Percentiles rank a stretch among this genome's conserved stretches.
These are phyloP conservation scores for Nezara viridula DNA, from an alignment of 2,888 invertebrate species.

Conservation along the genomic window DNA sequence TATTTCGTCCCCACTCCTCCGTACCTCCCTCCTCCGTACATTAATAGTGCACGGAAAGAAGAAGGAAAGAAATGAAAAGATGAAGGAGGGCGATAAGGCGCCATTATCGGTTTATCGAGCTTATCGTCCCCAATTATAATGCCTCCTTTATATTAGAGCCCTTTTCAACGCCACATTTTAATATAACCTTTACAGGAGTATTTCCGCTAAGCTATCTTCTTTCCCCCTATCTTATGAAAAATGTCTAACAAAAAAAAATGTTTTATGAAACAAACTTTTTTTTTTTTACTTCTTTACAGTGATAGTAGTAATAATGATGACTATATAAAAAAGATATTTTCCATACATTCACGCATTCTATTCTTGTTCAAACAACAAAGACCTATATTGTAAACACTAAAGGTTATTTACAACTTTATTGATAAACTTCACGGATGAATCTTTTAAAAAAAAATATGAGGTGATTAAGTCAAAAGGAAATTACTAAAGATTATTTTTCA, in stretches of 20 bases:
- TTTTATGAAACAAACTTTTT: not conserved
- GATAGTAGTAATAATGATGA: too few relatives aligned
- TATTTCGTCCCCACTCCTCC: not conserved
- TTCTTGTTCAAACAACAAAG: too few relatives aligned
- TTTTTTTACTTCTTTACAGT: too few relatives aligned
- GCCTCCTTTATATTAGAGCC: not conserved
- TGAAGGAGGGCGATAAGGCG: not conserved
- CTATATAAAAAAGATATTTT: too few relatives aligned
- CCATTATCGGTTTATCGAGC: conserved; percentile 40
- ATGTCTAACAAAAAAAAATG: too few relatives aligned
- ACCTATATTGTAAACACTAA: too few relatives aligned
- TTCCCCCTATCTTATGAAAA: not conserved
- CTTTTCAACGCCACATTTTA: not conserved
- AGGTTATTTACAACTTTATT: too few relatives aligned
- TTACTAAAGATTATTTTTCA: too few relatives aligned
- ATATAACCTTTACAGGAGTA: not conserved
- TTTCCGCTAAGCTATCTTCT: not conserved
- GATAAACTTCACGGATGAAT: too few relatives aligned
- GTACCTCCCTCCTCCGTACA: not conserved
- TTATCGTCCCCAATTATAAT: not conserved
- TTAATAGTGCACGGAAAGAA: not conserved
- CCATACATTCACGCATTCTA: too few relatives aligned
- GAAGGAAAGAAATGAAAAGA: not conserved
- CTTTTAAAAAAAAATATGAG: too few relatives aligned
- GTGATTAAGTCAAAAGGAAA: too few relatives aligned